Conservation (phyloP, 2,888 invertebrate species). For the Cryptus armator region DNA sequence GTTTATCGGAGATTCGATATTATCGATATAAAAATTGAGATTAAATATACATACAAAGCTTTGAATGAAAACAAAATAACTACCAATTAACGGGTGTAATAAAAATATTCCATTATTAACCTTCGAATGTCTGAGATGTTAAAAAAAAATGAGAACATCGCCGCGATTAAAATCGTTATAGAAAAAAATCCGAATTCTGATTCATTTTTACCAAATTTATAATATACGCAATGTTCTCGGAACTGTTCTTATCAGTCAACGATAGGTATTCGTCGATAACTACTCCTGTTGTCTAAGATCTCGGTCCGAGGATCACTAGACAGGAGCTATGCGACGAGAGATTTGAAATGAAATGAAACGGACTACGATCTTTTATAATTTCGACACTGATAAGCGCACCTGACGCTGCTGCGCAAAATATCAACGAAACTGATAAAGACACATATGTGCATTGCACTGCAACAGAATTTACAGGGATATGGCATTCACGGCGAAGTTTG, state of each 20-base stretch:
- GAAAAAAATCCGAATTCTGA: not conserved
- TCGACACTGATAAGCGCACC: not conserved
- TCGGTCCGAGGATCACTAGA: not conserved
- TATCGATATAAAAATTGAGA: too few species aligned
- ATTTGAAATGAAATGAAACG: not conserved
- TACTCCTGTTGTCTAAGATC: not conserved
- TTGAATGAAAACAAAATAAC: too few species aligned
- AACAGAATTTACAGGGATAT: not conserved
- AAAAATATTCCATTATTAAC: too few species aligned
- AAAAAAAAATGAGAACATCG: not conserved
- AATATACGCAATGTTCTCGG: not conserved
- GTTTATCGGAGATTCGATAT: too few species aligned
- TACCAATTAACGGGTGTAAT: too few species aligned
- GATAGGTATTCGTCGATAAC: not conserved
- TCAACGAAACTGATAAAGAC: constrained; percentile 10
- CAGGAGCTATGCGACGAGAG: not conserved
- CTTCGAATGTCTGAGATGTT: too few species aligned
- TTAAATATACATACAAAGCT: too few species aligned
- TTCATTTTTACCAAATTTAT: not conserved
- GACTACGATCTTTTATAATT: constrained; percentile 6
- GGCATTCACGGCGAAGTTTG: not conserved
- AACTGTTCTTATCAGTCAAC: not conserved
- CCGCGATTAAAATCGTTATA: not conserved
- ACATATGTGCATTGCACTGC: not conserved
- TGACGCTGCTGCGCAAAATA: not conserved